Conservation (phyloP, 37 sponge, comb jelly and placozoan species). For the Geodia barretti region DNA sequence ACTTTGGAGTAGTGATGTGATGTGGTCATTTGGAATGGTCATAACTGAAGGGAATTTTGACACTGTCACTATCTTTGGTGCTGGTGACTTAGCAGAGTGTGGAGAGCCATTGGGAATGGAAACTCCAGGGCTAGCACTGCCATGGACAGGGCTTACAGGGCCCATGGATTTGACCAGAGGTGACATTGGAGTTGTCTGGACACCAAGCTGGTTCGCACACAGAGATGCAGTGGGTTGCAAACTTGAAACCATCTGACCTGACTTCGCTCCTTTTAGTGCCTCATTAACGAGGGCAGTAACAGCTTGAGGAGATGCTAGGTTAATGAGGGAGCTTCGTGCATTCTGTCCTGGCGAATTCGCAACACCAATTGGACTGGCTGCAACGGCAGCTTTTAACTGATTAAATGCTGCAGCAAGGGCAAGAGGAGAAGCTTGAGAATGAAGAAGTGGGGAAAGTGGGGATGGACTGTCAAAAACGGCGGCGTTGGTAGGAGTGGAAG, state of each 20-base stretch:
- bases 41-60: slow-evolving; percentile 33
- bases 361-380: slow-evolving; percentile 6
- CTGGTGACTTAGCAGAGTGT: slow-evolving; percentile 32
- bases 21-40: background rate
- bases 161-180: background rate
- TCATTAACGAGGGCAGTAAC: slow-evolving; percentile 7
- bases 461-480: slow-evolving; percentile 1
- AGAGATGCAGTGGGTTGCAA: background rate
- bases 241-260: background rate
- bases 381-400: background rate
- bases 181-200: background rate
- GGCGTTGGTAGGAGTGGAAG: background rate
- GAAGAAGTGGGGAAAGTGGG: slow-evolving; percentile 30
- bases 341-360: background rate
- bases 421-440: background rate
- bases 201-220: background rate
- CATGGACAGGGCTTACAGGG: background rate
- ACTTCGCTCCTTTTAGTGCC: background rate
- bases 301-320: slow-evolving; percentile 7
- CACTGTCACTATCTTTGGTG: slow-evolving; percentile 56
- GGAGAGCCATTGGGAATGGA: background rate
- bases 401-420: background rate
- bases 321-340: background rate
- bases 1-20: background rate
- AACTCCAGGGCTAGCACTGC: background rate